Evolutionary conservation across 2,888 invertebrate species (phyloP).

Genomic region (Oscheius myriophilus): DNA sequence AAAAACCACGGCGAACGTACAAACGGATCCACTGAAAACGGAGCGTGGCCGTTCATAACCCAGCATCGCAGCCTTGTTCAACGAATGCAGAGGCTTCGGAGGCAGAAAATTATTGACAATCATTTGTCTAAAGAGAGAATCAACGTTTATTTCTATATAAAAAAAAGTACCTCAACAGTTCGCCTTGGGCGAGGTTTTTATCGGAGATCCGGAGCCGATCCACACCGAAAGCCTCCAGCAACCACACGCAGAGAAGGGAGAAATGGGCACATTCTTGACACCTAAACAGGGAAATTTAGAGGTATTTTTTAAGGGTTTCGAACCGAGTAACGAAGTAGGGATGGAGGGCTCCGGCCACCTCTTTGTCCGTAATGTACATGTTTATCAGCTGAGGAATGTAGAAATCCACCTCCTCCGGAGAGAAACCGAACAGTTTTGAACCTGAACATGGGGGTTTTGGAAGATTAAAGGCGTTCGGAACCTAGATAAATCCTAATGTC

Average conservation of each 20-base stretch:
- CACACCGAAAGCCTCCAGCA: conserved; percentile 90
- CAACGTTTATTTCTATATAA: background rate
- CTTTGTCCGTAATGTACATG: conserved; percentile 97
- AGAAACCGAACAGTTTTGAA: conserved; percentile 95
- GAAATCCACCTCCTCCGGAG: conserved; percentile 90
- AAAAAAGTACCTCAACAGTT: conserved; percentile 33
- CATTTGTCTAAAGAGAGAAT: conserved; percentile 22
- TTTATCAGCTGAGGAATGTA: conserved; percentile 96
- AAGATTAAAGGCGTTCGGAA: conserved; percentile 61
- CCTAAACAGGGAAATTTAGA: conserved; percentile 72
- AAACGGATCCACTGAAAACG: conserved; percentile 1
- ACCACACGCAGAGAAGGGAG: conserved; percentile 93
- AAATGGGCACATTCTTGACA: conserved; percentile 95
- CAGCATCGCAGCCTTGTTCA: conserved; percentile 8
- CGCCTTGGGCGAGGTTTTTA: conserved; percentile 31
- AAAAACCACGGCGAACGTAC: background rate
- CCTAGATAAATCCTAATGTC: conserved; percentile 96
- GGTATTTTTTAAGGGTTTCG: background rate
- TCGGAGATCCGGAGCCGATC: conserved; percentile 74
- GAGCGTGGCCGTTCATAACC: background rate
- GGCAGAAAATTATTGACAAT: conserved; percentile 27
- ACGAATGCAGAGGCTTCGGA: background rate
- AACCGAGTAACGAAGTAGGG: conserved; percentile 84
- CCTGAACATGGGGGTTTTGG: conserved; percentile 74
- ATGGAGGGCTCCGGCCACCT: conserved; percentile 91